phyloP scores from a whole-genome alignment of 2,888 invertebrate genomes.

The Drosophila paranaensis region DNA sequence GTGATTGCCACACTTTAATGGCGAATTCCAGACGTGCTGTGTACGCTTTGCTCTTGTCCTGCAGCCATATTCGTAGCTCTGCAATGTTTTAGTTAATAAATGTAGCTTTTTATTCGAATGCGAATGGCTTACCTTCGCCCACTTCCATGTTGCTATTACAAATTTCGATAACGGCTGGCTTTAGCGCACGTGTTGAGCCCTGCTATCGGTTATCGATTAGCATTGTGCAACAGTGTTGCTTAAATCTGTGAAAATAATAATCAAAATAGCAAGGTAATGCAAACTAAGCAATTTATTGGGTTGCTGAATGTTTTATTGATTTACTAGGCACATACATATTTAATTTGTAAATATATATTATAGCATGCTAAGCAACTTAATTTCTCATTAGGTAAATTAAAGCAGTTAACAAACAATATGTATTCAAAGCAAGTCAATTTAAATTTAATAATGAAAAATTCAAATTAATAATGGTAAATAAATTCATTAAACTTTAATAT shows the following conservation, averaged over 20 bases:
- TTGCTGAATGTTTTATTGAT: too few species aligned
- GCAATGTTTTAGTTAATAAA: slow-evolving; percentile 4
- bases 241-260: background rate
- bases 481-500: too few species aligned
- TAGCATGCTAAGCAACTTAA: too few species aligned
- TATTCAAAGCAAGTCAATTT: too few species aligned
- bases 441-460: too few species aligned
- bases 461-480: too few species aligned
- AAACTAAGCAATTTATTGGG: background rate
- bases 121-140: slow-evolving; percentile 53
- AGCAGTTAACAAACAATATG: too few species aligned
- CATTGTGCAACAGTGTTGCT: slow-evolving; percentile 2
- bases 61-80: slow-evolving; percentile 83
- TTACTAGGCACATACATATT: background rate
- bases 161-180: slow-evolving; percentile 38
- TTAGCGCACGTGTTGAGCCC: slow-evolving; percentile 58
- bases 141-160: slow-evolving; percentile 54
- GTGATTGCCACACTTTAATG: slow-evolving; percentile 83
- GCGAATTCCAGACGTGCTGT: slow-evolving; percentile 80
- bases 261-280: background rate
- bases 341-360: background rate
- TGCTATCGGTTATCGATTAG: slow-evolving; percentile 29
- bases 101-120: background rate
- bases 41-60: slow-evolving; percentile 72
- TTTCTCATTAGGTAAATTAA: too few species aligned